A percentile compares a stretch with the other conserved stretches of the same genome.
These are phyloP conservation scores for Myotis lucifugus DNA, from an alignment of 2,113 vertebrate species.

Conservation along the genomic window DNA sequence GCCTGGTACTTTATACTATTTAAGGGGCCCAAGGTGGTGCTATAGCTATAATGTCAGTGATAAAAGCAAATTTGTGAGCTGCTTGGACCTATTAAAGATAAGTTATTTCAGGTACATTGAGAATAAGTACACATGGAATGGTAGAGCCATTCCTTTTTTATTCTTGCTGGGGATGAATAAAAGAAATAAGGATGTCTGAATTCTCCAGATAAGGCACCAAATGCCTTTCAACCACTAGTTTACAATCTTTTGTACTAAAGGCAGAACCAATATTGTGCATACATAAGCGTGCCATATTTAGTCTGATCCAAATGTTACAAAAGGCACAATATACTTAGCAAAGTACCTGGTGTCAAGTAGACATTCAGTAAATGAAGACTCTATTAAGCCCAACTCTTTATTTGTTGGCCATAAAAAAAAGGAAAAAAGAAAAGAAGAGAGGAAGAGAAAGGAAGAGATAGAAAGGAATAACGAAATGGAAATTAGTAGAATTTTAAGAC, in stretches of 20 bases:
- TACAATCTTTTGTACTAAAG: background rate
- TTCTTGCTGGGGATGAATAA: background rate
- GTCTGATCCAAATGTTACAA: background rate
- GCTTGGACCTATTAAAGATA: background rate
- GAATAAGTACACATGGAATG: background rate
- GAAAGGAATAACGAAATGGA: too few species aligned
- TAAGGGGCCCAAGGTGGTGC: constrained; percentile 26
- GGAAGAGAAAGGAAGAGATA: rapidly evolving
- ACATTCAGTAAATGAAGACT: background rate
- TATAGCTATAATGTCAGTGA: constrained; percentile 4
- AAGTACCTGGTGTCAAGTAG: background rate
- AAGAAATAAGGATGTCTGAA: constrained; percentile 34
- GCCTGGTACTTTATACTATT: background rate
- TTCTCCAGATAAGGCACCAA: background rate
- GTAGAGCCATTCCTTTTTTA: background rate
- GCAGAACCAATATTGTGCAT: background rate
- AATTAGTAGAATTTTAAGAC: background rate
- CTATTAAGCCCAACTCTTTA: background rate
- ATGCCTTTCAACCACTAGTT: background rate
- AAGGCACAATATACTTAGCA: background rate
- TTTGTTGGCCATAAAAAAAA: background rate
- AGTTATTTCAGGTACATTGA: constrained; percentile 19
- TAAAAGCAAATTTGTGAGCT: constrained; percentile 35
- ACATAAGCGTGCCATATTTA: background rate
- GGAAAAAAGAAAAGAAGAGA: background rate